Percentiles rank a stretch among this genome's conserved stretches.
Conservation (phyloP, 2,888 invertebrate species). For the Gnatocerus cornutus region DNA sequence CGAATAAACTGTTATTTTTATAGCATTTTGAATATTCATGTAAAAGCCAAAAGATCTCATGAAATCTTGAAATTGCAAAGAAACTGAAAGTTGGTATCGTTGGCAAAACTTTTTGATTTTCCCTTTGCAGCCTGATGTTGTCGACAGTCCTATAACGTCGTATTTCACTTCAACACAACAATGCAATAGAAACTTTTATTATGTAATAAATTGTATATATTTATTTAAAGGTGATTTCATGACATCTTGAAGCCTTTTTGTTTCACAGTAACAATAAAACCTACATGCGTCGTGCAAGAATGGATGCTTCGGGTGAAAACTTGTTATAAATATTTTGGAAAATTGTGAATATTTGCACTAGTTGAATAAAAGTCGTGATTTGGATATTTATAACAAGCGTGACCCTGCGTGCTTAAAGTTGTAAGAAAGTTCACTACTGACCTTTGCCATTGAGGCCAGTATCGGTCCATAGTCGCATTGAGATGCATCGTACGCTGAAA, state of each 20-base stretch:
- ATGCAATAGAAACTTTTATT: constrained; percentile 14
- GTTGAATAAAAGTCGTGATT: constrained; percentile 16
- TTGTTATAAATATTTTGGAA: constrained; percentile 42
- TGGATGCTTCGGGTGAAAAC: constrained; percentile 24
- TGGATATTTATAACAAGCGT: constrained; percentile 52
- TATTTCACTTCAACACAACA: constrained; percentile 15
- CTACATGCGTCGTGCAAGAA: neutral
- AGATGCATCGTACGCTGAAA: constrained; percentile 72
- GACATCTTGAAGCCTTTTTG: neutral
- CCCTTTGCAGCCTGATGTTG: neutral
- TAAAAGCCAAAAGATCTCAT: neutral
- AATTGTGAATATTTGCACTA: neutral
- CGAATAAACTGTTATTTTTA: too few species aligned
- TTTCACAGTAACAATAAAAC: neutral
- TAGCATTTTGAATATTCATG: neutral
- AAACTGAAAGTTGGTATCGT: neutral
- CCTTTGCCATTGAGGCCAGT: constrained; percentile 72
- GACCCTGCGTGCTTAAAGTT: constrained; percentile 65
- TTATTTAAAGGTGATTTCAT: constrained; percentile 11
- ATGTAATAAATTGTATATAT: constrained; percentile 6
- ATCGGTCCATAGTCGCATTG: constrained; percentile 72
- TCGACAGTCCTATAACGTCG: constrained; percentile 1
- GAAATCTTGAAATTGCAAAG: neutral
- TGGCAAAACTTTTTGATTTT: neutral
- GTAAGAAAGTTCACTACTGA: constrained; percentile 67